Evolutionary conservation across 2,797 vertebrate species (phyloP).

Genomic region (Miichthys miiuy): DNA sequence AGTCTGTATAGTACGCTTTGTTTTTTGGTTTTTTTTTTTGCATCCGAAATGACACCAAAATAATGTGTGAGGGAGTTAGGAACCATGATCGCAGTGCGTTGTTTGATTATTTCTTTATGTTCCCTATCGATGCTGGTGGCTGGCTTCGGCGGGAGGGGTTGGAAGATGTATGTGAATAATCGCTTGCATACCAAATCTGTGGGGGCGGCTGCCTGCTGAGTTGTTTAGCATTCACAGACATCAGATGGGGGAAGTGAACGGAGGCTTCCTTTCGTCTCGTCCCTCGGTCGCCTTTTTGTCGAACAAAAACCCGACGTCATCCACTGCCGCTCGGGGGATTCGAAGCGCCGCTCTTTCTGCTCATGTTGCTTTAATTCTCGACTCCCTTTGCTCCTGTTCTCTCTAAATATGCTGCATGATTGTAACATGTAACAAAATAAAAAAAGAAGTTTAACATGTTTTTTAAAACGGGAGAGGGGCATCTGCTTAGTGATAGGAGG

Average conservation of each 20-base stretch:
- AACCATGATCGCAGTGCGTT: constrained; percentile 52
- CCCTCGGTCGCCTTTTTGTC: constrained; percentile 30
- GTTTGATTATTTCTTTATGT: constrained; percentile 36
- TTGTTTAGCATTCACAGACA: constrained; percentile 37
- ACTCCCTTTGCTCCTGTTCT: constrained; percentile 52
- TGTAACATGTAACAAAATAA: constrained; percentile 63
- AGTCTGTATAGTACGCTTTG: constrained; percentile 77
- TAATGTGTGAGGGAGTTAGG: constrained; percentile 69
- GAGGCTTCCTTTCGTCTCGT: constrained; percentile 41
- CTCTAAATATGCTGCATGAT: constrained; percentile 77
- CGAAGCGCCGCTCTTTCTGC: constrained; percentile 21
- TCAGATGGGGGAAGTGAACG: constrained; percentile 17
- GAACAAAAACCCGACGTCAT: constrained; percentile 42
- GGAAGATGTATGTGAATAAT: constrained; percentile 52
- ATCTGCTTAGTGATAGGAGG: constrained; percentile 42
- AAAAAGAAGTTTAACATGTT: constrained; percentile 20
- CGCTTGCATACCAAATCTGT: constrained; percentile 74
- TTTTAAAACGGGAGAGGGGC: constrained; percentile 44
- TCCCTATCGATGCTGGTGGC: constrained; percentile 39
- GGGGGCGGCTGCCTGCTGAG: constrained; percentile 31
- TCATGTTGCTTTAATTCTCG: constrained; percentile 56
- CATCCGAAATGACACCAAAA: constrained; percentile 80
- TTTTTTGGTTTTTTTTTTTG: constrained; percentile 49
- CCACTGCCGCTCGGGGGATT: constrained; percentile 52
- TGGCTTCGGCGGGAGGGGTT: constrained; percentile 21